Evolutionary conservation across 1,140 invertebrate genomes (phyloP).

Genomic region (Druon quercuslanigerum): DNA sequence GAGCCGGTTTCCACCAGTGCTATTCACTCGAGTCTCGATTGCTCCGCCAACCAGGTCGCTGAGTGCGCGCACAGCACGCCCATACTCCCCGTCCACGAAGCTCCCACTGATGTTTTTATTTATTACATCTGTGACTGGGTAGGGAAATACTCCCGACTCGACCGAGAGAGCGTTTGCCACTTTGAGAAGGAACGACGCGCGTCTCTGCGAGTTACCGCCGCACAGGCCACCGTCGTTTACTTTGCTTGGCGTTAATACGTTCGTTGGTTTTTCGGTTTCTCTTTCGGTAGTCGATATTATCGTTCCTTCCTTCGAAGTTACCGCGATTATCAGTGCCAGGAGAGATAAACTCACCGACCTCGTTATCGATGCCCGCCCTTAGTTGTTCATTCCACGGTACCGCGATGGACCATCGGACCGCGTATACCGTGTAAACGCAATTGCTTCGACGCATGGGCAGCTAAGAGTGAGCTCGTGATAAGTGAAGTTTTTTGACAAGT

Average conservation of each 20-base stretch:
- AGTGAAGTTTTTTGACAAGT: constrained; percentile 53
- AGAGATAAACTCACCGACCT: constrained; percentile 1
- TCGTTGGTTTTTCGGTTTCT: constrained; percentile 37
- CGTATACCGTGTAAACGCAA: constrained; percentile 32
- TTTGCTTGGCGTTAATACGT: constrained; percentile 27
- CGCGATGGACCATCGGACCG: constrained; percentile 22
- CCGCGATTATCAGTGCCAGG: constrained; percentile 35
- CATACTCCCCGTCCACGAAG: constrained; percentile 59
- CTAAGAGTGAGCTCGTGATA: constrained; percentile 38
- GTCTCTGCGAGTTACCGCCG: constrained; percentile 71
- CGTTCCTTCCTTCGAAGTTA: constrained; percentile 33
- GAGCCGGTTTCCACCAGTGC: constrained; percentile 52
- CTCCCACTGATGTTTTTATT: constrained; percentile 80
- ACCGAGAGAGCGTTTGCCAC: constrained; percentile 77
- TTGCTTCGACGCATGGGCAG: constrained; percentile 51
- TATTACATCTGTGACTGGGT: constrained; percentile 81
- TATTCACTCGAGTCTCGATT: constrained; percentile 48
- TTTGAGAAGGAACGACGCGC: constrained; percentile 76
- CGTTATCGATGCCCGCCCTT: neutral
- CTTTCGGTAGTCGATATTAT: constrained; percentile 33
- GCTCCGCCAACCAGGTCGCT: constrained; percentile 61
- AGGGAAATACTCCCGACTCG: constrained; percentile 76
- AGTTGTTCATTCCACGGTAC: neutral
- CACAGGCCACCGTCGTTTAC: constrained; percentile 59
- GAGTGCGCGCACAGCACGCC: constrained; percentile 66